Conservation (phyloP, 2,888 invertebrate species). For the Nemotelus pantherinus region DNA sequence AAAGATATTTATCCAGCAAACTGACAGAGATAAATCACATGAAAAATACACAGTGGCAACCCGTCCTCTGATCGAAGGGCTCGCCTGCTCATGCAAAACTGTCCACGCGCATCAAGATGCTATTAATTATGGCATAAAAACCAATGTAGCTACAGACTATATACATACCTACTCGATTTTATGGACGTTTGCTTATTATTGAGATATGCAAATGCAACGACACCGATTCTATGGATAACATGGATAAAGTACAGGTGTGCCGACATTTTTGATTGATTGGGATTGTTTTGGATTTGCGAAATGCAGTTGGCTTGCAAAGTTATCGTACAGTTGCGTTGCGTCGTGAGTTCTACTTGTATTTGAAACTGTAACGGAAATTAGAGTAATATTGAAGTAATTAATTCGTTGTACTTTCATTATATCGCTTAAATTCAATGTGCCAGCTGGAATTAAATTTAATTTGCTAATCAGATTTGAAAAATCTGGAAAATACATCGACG, state of each 20-base stretch:
- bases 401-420: neutral
- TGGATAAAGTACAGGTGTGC: slow-evolving; percentile 35
- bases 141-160: neutral
- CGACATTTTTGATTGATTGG: slow-evolving; percentile 38
- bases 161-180: neutral
- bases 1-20: slow-evolving; percentile 3
- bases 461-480: too few relatives aligned
- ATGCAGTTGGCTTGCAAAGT: neutral
- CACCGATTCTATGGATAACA: slow-evolving; percentile 34
- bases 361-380: neutral
- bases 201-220: slow-evolving; percentile 31
- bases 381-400: neutral
- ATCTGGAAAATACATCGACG: too few relatives aligned
- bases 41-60: slow-evolving; percentile 16
- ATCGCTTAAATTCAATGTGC: too few relatives aligned
- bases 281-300: neutral
- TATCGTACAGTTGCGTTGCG: neutral
- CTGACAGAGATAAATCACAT: slow-evolving; percentile 44
- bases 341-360: too few relatives aligned
- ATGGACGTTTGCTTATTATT: slow-evolving; percentile 15
- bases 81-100: slow-evolving; percentile 8
- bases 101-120: neutral
- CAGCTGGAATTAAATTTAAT: too few relatives aligned
- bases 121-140: slow-evolving; percentile 10
- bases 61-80: slow-evolving; percentile 22